Conservation (phyloP, 1,140 invertebrate species). For the Apolygus lucorum region DNA sequence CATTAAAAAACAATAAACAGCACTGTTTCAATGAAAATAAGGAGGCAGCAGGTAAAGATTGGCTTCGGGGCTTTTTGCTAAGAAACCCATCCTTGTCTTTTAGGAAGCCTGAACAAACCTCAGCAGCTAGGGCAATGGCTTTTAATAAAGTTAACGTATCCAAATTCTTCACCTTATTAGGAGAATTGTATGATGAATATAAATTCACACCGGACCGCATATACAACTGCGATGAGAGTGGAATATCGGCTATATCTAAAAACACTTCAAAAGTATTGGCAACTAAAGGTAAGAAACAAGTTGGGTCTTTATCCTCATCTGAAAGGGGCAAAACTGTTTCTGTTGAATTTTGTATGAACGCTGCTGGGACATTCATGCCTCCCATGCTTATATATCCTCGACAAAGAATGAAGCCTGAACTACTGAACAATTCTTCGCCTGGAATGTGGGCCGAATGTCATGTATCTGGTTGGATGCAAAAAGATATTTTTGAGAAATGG, state of each 20-base stretch:
- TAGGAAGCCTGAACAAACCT: background rate
- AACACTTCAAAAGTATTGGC: constrained; percentile 31
- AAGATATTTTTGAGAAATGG: constrained; percentile 29
- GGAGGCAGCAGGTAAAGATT: background rate
- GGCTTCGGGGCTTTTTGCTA: background rate
- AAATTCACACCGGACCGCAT: background rate
- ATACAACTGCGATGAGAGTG: constrained; percentile 31
- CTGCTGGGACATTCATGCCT: constrained; percentile 39
- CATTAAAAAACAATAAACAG: background rate
- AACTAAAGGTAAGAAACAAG: constrained; percentile 37
- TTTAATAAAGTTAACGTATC: background rate
- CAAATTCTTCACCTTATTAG: background rate
- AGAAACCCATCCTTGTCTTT: background rate
- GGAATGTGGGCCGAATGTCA: constrained; percentile 35
- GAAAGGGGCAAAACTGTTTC: constrained; percentile 37
- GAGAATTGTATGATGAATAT: background rate
- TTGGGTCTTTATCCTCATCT: constrained; percentile 34
- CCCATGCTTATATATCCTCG: constrained; percentile 41
- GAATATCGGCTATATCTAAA: constrained; percentile 35
- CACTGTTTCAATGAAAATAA: background rate
- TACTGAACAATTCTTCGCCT: constrained; percentile 26
- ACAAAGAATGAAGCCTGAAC: constrained; percentile 33
- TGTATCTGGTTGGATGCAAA: constrained; percentile 39
- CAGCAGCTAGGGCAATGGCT: background rate
- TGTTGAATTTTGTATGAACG: constrained; percentile 37